These are phyloP conservation scores for Intellagama lesueurii DNA, from an alignment of 2,797 vertebrate species.

Conservation along the genomic window DNA sequence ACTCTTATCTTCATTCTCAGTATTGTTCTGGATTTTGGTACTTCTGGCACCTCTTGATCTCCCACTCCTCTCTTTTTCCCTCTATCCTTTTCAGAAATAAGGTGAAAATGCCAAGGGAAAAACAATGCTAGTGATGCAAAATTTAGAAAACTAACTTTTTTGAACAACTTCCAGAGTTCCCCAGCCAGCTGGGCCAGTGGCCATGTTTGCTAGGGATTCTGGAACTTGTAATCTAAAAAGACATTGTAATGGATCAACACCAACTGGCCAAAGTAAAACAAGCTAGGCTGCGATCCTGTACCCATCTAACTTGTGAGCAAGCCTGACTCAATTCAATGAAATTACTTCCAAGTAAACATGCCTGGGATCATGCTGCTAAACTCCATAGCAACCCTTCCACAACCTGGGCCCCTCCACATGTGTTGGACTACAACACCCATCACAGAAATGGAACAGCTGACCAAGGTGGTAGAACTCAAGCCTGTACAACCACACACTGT, in stretches of 20 bases:
- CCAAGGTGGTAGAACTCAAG: neutral
- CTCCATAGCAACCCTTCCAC: neutral
- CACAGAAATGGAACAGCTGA: neutral
- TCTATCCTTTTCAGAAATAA: too few relatives aligned
- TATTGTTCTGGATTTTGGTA: too few relatives aligned
- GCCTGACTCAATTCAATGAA: neutral
- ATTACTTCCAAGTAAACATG: neutral
- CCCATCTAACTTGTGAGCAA: neutral
- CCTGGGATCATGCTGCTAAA: neutral
- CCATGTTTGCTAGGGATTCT: neutral
- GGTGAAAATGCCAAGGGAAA: too few relatives aligned
- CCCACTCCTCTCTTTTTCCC: too few relatives aligned
- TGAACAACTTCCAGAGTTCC: too few relatives aligned
- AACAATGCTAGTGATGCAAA: too few relatives aligned
- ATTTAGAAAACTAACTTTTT: too few relatives aligned
- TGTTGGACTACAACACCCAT: neutral
- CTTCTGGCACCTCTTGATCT: too few relatives aligned
- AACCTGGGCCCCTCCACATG: neutral
- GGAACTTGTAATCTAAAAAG: neutral
- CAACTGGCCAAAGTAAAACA: neutral
- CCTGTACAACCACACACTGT: neutral
- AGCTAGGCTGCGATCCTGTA: neutral
- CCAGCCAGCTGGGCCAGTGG: too few relatives aligned
- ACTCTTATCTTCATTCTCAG: too few relatives aligned
- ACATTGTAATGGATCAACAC: neutral